Base-by-base conservation (phyloP, 2,797 vertebrate genomes). In the Amphiprion clarkii region DNA sequence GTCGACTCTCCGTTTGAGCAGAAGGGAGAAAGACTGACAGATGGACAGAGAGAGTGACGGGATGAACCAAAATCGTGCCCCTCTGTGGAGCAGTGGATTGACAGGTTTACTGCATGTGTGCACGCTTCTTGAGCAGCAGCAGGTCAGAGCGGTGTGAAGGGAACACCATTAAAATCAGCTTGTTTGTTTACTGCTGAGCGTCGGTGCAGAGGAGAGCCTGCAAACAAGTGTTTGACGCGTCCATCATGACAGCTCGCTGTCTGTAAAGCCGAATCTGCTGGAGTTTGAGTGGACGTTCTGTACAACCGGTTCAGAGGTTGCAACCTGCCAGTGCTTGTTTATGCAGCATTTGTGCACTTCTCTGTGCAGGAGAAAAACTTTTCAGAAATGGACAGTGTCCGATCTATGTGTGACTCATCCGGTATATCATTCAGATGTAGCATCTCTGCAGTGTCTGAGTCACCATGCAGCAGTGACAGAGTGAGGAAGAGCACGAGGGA, bases 371-470 rank as follows among this genome's bases (percentile, higher is more conserved):
- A 25, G 6, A 25, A 48, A 36, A 83, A 87, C 54, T 82, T 90
- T 82, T n/a, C 33, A 40, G 60, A 62, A 71, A 68, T 31, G 53
- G 84, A 86, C 83, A 54, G 62, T 14, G 68, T 85, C 72, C 16
- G 52, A 78, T 55, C 17, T 21, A 72, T 36, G 84, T 78, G 87
- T 93, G 94, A 95, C 86, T 95, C 93, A 95, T 90, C 79, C 78
- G 12, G 72, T 80, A 63, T 81, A 88, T 83, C 84, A 86, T 90
- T 91, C 88, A 89, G 87, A 88, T 89, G 81, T 84, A 79, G 82
- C 79, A 51, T 89, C 88, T 91, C 92, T 92, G 93, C 90, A 93
- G 92, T 91, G 90, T 92, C 87, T 95, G 93, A 95, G 91, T 95
- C 94, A 95, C 92, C 89, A 91, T 92, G 89, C 92, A 88, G 90